Percentiles rank a stretch among this genome's conserved stretches.
These are phyloP conservation scores for Caenorhabditis becei DNA, from an alignment of 2,888 invertebrate species.

Conservation along the genomic window DNA sequence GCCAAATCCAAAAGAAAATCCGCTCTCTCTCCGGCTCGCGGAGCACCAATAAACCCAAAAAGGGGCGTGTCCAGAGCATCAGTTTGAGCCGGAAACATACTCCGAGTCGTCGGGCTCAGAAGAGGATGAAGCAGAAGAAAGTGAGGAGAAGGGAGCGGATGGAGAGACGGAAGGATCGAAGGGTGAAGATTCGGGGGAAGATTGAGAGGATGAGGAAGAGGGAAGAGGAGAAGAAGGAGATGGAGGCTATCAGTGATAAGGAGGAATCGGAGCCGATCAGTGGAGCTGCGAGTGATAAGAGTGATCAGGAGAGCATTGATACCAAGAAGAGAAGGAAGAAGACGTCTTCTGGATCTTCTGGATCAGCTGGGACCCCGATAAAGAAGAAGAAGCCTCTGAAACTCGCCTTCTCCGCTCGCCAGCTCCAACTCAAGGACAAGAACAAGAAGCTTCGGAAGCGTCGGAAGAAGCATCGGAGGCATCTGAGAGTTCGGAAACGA, in stretches of 20 bases:
- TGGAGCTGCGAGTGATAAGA: not conserved
- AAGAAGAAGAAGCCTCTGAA: no score
- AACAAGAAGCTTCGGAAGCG: slow-evolving; percentile 2
- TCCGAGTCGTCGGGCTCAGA: slow-evolving; percentile 2
- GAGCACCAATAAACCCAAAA: no score
- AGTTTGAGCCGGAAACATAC: no score
- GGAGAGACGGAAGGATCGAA: not conserved
- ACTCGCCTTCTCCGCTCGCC: no score
- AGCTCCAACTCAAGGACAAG: slow-evolving; percentile 5
- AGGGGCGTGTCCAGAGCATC: no score
- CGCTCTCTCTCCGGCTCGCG: no score
- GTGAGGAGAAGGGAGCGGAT: not conserved
- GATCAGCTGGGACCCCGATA: not conserved
- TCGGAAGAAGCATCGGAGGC: not conserved
- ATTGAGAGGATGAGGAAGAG: not conserved
- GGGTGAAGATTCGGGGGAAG: no score
- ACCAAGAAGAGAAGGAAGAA: no score
- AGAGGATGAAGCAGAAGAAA: slow-evolving; percentile 26
- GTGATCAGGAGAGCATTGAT: no score
- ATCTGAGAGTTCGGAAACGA: not conserved
- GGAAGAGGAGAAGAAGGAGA: not conserved
- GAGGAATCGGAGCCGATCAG: not conserved
- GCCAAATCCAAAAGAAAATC: no score
- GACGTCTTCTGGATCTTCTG: no score
- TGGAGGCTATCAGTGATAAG: not conserved